Evolutionary conservation across 2,113 vertebrate genomes (phyloP), one percentile per base, ranked within the genome.

Genomic region (Gymnarchus niloticus): DNA sequence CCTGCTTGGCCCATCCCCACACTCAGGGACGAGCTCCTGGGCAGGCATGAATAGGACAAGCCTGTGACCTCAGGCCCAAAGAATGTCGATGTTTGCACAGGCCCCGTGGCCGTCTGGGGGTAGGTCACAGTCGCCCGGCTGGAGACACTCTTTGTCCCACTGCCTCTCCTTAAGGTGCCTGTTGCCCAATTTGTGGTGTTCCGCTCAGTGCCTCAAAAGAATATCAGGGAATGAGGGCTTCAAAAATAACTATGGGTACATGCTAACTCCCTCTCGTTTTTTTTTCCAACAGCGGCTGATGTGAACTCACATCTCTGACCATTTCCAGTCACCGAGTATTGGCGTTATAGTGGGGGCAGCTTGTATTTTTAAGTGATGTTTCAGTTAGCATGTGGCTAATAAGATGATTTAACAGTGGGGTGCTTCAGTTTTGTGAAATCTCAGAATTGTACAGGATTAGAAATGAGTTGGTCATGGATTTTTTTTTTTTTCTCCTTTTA

Each of bases 11-110:
- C 90, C 92, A 88, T 92, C 92, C 90, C 88, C 92, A 88, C 92
- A 91, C 89, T 85, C 92, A 88, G 89, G 94, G 92, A 91, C 93
- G 90, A 93, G 90, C 88, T 91, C 90, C 89, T 92, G 91, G 91
- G 88, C 88, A 92, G 91, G 89, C 92, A 91, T 96, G 95, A 97
- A 96, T 95, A 94, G 95, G 95, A 96, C 95, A 94, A 96, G 95
- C 95, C 93, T 94, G 96, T 97, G 96, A 97, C 96, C 96, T 97
- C 96, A 97, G 95, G 90, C 94, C 91, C 90, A 95, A 96, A 93
- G 96, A 97, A 97, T 97, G 96, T 96, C 95, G 95, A 95, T 95
- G 94, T 96, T 97, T 96, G 95, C 93, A 95, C 94, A 96, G 94
- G 93, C 92, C 92, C 93, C 92, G 92, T 87, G 89, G 91, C 96